Conservation (phyloP, 2,113 vertebrate genomes). For the Corythaixoides concolor region DNA sequence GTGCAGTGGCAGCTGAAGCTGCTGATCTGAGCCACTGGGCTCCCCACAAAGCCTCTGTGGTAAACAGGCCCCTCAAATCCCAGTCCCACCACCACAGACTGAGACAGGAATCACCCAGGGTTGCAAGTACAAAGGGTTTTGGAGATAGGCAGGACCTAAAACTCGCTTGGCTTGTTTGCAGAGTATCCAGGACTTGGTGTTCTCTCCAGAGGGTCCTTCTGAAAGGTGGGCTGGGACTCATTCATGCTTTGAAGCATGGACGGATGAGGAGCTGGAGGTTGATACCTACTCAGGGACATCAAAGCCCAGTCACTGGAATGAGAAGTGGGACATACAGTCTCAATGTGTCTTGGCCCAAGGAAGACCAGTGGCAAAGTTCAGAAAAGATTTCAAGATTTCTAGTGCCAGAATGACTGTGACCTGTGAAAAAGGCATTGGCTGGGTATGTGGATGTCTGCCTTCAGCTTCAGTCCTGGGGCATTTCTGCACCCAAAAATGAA, state of each 20-base stretch:
- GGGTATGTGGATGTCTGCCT: rapidly evolving
- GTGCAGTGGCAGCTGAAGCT: neutral
- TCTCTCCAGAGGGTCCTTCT: neutral
- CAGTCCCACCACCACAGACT: neutral
- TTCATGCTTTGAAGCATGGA: neutral
- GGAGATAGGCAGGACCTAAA: neutral
- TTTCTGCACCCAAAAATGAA: neutral
- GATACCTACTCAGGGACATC: neutral
- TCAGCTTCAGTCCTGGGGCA: neutral
- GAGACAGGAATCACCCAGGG: neutral
- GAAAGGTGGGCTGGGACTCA: neutral
- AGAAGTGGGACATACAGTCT: neutral
- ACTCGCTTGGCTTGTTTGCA: neutral
- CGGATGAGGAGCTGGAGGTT: rapidly evolving
- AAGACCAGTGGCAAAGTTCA: neutral
- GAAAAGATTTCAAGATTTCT: neutral
- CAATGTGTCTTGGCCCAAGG: neutral
- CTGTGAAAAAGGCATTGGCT: neutral
- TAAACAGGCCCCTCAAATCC: neutral
- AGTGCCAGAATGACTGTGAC: neutral
- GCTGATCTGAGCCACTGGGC: neutral
- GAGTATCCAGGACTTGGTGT: neutral
- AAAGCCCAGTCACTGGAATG: neutral
- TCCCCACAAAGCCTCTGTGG: neutral
- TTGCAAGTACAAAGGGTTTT: neutral